Base-by-base conservation (phyloP, 1,140 invertebrate genomes). In the Drosophila eugracilis region DNA sequence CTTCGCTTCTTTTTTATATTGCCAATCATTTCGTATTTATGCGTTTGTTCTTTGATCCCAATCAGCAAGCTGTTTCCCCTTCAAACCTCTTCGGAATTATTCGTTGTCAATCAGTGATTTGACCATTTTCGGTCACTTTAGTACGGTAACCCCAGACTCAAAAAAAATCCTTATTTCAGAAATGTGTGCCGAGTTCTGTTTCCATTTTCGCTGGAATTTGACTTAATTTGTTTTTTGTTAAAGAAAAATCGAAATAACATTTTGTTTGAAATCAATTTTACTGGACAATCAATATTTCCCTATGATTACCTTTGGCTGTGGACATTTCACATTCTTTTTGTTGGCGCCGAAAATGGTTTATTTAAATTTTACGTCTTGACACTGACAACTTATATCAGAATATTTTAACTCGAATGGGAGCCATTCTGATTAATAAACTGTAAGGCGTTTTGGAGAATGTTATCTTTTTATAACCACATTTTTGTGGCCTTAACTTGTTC, bases 1-100 rank as follows among this genome's bases (percentile, higher is more conserved):
- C 32, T 44, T 48, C 37, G 48, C 21, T 37, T 70, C 48, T 32
- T 57, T 63, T 79, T 73, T 85, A 76, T 85, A 71, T 73, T 85
- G 72, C 72, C 80, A 84, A 85, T 84, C 80, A 85, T 85, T 84
- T 76, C 58, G 81, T 84, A 85, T 84, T 84, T 85, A 84, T 84
- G 80, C 72, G 80, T 76, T 78, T 78, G 75, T 75, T 84, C 75
- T 75, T 78, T 78, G 71, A 62, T 66, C 69, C 39, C 73, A 55
- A 63, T 37, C 55, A 47, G 65, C 63, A 58, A 45, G 50, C 54
- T 55, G 59, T 58, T 41, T 60, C 28, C 24, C 17, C 41, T 30
- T 28, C 14, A 21, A 14, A 14, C 22, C 26, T 26, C 26, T 24
- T 44, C 15, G 30, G 52, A 17, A 30, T 37, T 60, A 26, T 58